phyloP scores from a whole-genome alignment of 2,888 invertebrate genomes.

The Phortica magna region DNA sequence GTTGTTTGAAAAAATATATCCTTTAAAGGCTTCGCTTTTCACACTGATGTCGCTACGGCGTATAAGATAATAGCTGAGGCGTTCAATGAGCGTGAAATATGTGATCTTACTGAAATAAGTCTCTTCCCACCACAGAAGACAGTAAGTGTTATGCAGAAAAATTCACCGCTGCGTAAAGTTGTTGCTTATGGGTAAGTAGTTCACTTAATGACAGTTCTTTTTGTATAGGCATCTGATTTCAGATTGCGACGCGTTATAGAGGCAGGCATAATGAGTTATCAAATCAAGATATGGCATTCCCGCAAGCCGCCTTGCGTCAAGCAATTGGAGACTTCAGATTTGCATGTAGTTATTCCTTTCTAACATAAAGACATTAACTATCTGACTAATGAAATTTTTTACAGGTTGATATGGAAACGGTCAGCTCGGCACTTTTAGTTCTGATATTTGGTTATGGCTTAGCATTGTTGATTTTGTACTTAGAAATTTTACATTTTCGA shows the following conservation, averaged over 20 bases:
- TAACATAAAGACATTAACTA: slow-evolving; percentile 7
- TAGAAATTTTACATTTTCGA: slow-evolving; percentile 63
- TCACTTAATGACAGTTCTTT: neutral
- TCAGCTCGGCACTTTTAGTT: slow-evolving; percentile 80
- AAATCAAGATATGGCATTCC: slow-evolving; percentile 81
- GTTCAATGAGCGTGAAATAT: slow-evolving; percentile 83
- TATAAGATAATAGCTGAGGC: slow-evolving; percentile 84
- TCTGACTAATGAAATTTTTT: slow-evolving; percentile 16
- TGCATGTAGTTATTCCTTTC: slow-evolving; percentile 64
- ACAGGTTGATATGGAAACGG: slow-evolving; percentile 81
- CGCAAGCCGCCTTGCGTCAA: slow-evolving; percentile 81
- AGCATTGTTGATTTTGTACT: slow-evolving; percentile 66
- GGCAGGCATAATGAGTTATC: slow-evolving; percentile 81
- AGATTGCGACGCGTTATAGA: slow-evolving; percentile 82
- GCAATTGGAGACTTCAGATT: slow-evolving; percentile 74
- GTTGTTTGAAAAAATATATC: neutral
- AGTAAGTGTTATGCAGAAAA: slow-evolving; percentile 80
- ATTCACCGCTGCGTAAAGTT: slow-evolving; percentile 82
- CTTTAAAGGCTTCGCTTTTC: slow-evolving; percentile 82
- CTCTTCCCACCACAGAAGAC: slow-evolving; percentile 82
- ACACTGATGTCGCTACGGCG: slow-evolving; percentile 83
- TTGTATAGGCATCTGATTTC: slow-evolving; percentile 33
- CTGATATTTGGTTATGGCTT: slow-evolving; percentile 79
- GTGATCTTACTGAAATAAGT: slow-evolving; percentile 83
- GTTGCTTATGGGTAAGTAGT: slow-evolving; percentile 81